Evolutionary conservation across 2,113 vertebrate species (phyloP).

Genomic region (Neodontobutis hainanensis): DNA sequence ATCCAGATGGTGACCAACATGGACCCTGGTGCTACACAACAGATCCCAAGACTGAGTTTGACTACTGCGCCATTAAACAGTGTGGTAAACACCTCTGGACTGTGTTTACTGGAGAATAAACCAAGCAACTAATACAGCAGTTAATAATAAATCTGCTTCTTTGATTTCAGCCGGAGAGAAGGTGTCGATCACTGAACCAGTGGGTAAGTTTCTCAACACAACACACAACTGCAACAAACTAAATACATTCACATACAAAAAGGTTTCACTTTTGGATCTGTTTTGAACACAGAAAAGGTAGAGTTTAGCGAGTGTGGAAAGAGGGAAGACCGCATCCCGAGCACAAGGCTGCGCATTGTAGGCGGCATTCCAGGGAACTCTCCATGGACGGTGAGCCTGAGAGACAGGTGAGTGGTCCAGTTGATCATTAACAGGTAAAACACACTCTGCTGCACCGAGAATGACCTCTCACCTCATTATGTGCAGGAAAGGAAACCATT

Average conservation of each 20-base stretch:
- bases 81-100: slow-evolving; percentile 78
- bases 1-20: slow-evolving; percentile 89
- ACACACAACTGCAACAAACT: neutral
- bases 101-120: slow-evolving; percentile 2
- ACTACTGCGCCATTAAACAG: slow-evolving; percentile 93
- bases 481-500: slow-evolving; percentile 88
- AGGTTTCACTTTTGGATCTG: neutral
- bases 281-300: slow-evolving; percentile 73
- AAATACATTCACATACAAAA: neutral
- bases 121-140: slow-evolving; percentile 10
- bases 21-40: slow-evolving; percentile 97
- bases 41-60: slow-evolving; percentile 89
- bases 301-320: slow-evolving; percentile 89
- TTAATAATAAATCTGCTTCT: slow-evolving; percentile 35
- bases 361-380: slow-evolving; percentile 90
- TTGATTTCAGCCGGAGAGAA: slow-evolving; percentile 77
- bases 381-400: slow-evolving; percentile 95
- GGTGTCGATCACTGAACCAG: slow-evolving; percentile 66
- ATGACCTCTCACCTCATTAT: slow-evolving; percentile 41
- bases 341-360: slow-evolving; percentile 75
- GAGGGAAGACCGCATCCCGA: slow-evolving; percentile 72
- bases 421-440: slow-evolving; percentile 5
- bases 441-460: neutral
- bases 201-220: slow-evolving; percentile 63
- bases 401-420: slow-evolving; percentile 83